A percentile compares a stretch with the other conserved stretches of the same genome.
Conservation (phyloP, 1,140 invertebrate genomes). For the Nymphalis io region DNA sequence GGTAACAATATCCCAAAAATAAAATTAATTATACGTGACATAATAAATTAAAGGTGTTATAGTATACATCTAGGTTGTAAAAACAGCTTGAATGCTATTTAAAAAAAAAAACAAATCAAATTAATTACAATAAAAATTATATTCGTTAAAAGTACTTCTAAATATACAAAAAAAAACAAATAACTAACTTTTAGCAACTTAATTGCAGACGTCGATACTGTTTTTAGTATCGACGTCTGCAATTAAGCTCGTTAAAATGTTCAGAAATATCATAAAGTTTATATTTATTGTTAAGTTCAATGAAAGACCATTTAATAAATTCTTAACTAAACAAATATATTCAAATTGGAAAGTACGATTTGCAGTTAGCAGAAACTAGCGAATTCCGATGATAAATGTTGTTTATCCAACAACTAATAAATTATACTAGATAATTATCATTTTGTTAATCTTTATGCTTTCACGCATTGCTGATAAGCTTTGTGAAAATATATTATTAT, state of each 20-base stretch:
- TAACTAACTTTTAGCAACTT: not conserved
- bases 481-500: constrained; percentile 12
- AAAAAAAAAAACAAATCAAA: no score
- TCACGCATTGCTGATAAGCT: constrained; percentile 12
- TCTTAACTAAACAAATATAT: not conserved
- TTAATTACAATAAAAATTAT: no score
- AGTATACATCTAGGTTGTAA: no score
- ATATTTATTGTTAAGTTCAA: not conserved
- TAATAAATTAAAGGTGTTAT: no score
- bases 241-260: not conserved
- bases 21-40: no score
- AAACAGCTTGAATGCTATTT: no score
- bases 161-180: no score
- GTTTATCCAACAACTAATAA: constrained; percentile 3
- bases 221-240: no score
- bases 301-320: not conserved
- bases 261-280: not conserved
- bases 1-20: no score
- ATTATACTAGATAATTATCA: constrained; percentile 16
- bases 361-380: constrained; percentile 4
- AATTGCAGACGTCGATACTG: not conserved
- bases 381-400: constrained; percentile 13
- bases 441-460: constrained; percentile 29
- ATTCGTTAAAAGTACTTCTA: no score
- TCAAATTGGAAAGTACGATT: constrained; percentile 1